Conservation (phyloP, 2,113 vertebrate genomes). For the Oplegnathus fasciatus region DNA sequence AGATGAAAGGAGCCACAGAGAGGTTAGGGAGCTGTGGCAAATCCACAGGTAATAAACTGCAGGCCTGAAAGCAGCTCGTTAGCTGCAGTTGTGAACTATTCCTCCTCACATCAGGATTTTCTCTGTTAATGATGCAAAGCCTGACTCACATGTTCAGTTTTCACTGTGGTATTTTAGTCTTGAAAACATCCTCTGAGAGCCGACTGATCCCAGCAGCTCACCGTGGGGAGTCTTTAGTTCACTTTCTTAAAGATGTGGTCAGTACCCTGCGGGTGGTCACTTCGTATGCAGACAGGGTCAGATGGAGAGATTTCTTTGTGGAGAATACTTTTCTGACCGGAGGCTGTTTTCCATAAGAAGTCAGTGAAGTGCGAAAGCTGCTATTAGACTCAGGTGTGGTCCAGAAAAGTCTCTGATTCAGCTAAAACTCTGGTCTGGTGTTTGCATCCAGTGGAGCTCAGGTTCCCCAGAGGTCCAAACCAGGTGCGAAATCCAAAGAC, state of each 20-base stretch:
- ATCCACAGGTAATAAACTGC: slow-evolving; percentile 36
- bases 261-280: not conserved
- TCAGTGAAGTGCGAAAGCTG: not conserved
- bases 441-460: not conserved
- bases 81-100: not conserved
- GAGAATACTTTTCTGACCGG: not conserved
- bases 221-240: not conserved
- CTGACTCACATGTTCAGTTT: not conserved
- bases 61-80: slow-evolving; percentile 32
- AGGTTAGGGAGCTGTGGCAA: not conserved
- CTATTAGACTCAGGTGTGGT: not conserved
- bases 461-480: not conserved
- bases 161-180: not conserved
- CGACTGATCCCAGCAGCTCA: not conserved
- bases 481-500: not conserved
- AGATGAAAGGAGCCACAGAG: slow-evolving; percentile 30
- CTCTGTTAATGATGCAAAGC: slow-evolving; percentile 16
- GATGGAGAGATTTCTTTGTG: not conserved
- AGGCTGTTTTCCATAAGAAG: not conserved
- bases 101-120: not conserved
- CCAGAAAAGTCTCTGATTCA: not conserved
- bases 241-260: not conserved
- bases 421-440: not conserved
- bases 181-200: not conserved
- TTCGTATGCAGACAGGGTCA: not conserved